phyloP scores from a whole-genome alignment of 2,797 vertebrate species.

The Arrhamphus sclerolepis region DNA sequence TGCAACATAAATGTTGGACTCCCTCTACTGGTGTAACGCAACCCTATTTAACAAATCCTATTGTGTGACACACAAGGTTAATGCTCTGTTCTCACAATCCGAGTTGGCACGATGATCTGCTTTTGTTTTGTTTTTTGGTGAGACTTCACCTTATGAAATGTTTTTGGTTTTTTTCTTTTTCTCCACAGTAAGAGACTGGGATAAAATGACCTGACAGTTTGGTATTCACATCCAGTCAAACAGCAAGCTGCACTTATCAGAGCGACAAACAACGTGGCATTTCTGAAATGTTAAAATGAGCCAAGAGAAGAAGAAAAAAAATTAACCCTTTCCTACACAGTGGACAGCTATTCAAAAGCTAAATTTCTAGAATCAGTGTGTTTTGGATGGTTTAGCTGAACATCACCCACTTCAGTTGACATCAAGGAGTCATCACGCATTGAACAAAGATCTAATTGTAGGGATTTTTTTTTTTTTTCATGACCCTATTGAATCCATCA shows the following conservation, averaged over 20 bases:
- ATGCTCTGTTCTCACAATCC: not conserved
- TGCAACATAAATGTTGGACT: slow-evolving; percentile 4
- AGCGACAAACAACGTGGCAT: not conserved
- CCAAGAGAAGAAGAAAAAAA: not conserved
- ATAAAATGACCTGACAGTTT: not conserved
- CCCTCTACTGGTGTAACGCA: slow-evolving; percentile 42
- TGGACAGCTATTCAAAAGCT: too few species aligned
- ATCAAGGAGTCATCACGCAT: too few species aligned
- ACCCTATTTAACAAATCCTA: not conserved
- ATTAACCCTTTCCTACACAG: not conserved
- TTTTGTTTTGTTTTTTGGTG: too few species aligned
- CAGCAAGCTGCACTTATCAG: not conserved
- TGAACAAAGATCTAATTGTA: too few species aligned
- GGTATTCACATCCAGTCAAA: not conserved
- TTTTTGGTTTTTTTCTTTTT: too few species aligned
- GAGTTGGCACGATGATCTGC: not conserved
- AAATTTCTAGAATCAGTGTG: too few species aligned
- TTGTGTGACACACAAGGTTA: not conserved
- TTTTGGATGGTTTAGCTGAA: too few species aligned
- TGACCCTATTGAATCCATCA: too few species aligned
- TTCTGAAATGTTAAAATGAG: not conserved
- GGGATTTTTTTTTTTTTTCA: too few species aligned
- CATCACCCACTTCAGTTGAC: too few species aligned
- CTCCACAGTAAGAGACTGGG: not conserved
- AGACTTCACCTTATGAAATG: slow-evolving; percentile 2